phyloP scores from a whole-genome alignment of 2,888 invertebrate species.

The Cataglyphis albicans region DNA sequence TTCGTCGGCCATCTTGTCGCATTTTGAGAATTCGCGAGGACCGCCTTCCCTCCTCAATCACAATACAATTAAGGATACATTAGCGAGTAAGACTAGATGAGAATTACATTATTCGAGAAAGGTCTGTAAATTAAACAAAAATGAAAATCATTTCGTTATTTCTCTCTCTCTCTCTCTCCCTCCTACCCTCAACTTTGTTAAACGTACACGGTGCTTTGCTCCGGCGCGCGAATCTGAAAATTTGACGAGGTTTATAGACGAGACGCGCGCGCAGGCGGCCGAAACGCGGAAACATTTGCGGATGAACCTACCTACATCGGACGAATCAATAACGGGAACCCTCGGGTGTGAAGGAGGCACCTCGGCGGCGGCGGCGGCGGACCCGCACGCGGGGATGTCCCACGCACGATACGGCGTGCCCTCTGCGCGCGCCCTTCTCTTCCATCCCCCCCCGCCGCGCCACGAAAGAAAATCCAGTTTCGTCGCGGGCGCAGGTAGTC shows the following conservation, averaged over 20 bases:
- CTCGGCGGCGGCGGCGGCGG: conserved; percentile 4
- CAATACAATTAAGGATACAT: not conserved
- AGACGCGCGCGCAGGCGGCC: conserved; percentile 28
- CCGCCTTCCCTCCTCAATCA: not conserved
- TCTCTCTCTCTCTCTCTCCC: not conserved
- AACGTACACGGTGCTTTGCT: not conserved
- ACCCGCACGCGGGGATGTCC: conserved; percentile 32
- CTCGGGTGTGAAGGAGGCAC: conserved; percentile 49
- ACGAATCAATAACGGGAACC: conserved; percentile 73
- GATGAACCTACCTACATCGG: conserved; percentile 61
- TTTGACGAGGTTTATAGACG: conserved; percentile 35
- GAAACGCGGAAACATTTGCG: conserved; percentile 66
- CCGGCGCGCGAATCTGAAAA: conserved; percentile 31
- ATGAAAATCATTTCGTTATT: not conserved
- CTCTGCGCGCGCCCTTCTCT: conserved; percentile 30
- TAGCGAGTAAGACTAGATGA: not conserved
- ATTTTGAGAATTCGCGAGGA: not conserved
- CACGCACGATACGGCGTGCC: conserved; percentile 40
- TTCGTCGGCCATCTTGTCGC: not conserved
- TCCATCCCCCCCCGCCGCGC: not conserved
- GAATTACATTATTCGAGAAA: not conserved
- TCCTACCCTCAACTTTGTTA: not conserved
- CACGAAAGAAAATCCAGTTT: conserved; percentile 37
- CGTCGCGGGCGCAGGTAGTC: conserved; percentile 16
- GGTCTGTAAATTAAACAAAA: not conserved